These are phyloP conservation scores for Hedychridium roseum DNA, from an alignment of 2,888 invertebrate species.

Conservation along the genomic window DNA sequence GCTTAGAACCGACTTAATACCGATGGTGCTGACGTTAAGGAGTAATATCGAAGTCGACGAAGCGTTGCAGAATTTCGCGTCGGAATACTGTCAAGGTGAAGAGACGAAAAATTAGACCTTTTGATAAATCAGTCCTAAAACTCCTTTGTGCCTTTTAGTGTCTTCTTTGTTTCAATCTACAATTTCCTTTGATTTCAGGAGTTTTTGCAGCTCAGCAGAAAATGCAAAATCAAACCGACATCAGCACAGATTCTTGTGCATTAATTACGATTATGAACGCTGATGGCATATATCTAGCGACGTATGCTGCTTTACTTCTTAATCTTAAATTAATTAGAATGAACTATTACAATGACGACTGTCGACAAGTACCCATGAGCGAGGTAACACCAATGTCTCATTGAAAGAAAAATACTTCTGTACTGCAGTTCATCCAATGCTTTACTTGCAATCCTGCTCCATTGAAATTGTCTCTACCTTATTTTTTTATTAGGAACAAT, in stretches of 20 bases:
- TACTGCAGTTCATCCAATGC: neutral
- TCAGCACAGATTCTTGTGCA: conserved; percentile 62
- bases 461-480: too few relatives aligned
- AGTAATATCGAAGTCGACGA: conserved; percentile 91
- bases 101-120: conserved; percentile 40
- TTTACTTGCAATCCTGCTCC: too few relatives aligned
- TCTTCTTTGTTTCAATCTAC: conserved; percentile 2
- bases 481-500: conserved; percentile 74
- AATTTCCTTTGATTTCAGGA: too few relatives aligned
- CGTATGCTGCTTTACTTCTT: conserved; percentile 83
- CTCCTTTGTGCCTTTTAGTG: too few relatives aligned
- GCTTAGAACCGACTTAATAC: conserved; percentile 77
- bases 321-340: conserved; percentile 81
- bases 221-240: conserved; percentile 51
- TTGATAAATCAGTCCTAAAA: too few relatives aligned
- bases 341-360: conserved; percentile 73
- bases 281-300: conserved; percentile 92
- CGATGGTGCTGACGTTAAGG: conserved; percentile 76
- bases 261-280: conserved; percentile 87
- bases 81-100: conserved; percentile 87
- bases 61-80: conserved; percentile 90
- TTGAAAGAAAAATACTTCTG: neutral
- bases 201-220: conserved; percentile 57
- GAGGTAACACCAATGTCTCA: conserved; percentile 59
- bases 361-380: conserved; percentile 63